phyloP scores from a whole-genome alignment of 2,113 vertebrate genomes.

The Oryzias curvinotus region DNA sequence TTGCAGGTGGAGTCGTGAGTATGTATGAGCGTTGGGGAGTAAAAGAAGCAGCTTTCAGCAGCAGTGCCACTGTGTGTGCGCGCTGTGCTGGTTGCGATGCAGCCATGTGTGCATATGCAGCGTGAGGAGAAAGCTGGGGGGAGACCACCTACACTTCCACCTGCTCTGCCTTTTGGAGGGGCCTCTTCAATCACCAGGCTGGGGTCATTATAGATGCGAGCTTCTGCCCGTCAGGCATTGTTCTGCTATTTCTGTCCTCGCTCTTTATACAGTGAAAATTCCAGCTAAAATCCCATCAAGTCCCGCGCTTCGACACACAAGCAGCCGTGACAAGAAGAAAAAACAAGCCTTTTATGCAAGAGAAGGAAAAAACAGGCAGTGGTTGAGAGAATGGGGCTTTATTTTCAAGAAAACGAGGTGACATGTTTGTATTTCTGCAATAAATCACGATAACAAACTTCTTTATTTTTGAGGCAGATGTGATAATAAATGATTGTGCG shows the following conservation, averaged over 20 bases:
- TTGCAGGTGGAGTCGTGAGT: constrained; percentile 3
- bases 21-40: constrained; percentile 16
- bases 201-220: constrained; percentile 71
- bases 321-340: constrained; percentile 44
- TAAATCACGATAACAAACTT: constrained; percentile 11
- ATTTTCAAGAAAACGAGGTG: not conserved
- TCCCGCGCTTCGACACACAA: constrained; percentile 40
- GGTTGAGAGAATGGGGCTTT: not conserved
- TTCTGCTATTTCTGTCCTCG: constrained; percentile 75
- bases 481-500: constrained; percentile 43
- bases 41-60: constrained; percentile 30
- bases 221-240: constrained; percentile 62
- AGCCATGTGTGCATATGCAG: constrained; percentile 48
- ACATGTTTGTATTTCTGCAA: not conserved
- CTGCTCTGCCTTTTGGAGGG: constrained; percentile 68
- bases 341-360: constrained; percentile 3
- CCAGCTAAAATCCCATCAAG: constrained; percentile 57
- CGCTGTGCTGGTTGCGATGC: constrained; percentile 20
- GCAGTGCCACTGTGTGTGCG: constrained; percentile 15
- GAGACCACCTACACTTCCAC: constrained; percentile 77
- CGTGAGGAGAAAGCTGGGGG: constrained; percentile 59
- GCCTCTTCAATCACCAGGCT: constrained; percentile 69
- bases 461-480: constrained; percentile 35
- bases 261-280: constrained; percentile 48
- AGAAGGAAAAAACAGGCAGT: too few relatives aligned